Conservation (phyloP, 2,797 vertebrate genomes). For the Eulemur albifrons region DNA sequence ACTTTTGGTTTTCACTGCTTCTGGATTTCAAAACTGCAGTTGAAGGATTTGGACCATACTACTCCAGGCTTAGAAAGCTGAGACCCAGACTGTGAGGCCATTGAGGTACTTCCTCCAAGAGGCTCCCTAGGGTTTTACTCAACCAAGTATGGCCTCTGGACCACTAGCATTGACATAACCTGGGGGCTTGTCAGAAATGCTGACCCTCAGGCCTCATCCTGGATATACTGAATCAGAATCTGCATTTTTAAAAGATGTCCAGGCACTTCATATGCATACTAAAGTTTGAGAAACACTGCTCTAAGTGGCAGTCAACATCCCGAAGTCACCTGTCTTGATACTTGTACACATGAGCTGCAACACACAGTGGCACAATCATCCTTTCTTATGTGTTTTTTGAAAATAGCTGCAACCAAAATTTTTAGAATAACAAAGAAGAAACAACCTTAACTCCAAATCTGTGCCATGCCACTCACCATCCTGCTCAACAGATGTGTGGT, state of each 20-base stretch:
- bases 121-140: not conserved
- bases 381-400: not conserved
- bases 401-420: not conserved
- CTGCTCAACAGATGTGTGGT: not conserved
- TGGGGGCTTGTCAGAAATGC: not conserved
- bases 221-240: not conserved
- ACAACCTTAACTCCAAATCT: not conserved
- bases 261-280: not conserved
- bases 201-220: not conserved
- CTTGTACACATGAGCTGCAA: not conserved
- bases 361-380: not conserved
- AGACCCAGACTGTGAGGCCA: not conserved
- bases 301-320: not conserved
- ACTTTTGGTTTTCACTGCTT: slow-evolving; percentile 13
- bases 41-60: not conserved
- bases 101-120: not conserved
- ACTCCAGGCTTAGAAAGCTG: not conserved
- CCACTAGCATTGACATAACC: not conserved
- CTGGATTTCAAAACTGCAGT: not conserved
- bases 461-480: not conserved
- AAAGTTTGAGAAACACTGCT: not conserved
- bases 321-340: not conserved
- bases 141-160: not conserved
- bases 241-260: not conserved
- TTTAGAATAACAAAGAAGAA: not conserved